Evolutionary conservation across 2,113 vertebrate species (phyloP), one percentile per base, ranked within the genome.

Genomic region (Cyprinus carpio): DNA sequence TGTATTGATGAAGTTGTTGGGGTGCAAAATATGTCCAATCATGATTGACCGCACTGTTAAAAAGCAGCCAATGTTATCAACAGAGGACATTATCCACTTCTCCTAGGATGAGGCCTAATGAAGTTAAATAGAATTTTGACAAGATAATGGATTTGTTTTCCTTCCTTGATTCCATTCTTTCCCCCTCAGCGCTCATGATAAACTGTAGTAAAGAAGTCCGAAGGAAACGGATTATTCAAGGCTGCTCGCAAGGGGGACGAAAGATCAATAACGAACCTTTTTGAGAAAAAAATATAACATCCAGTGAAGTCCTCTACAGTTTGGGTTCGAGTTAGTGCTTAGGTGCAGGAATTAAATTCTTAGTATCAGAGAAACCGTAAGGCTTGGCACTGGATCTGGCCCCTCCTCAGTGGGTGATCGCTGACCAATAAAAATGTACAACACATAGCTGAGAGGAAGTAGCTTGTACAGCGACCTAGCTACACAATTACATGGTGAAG

Each of bases 241-340:
- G 82, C 82, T 71, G 69, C 83, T 89, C 89, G 67, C 88, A 83
- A 85, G 84, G 87, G 81, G 87, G 85, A 89, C 90, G 87, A 91
- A 90, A 89, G 89, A 90, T 91, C 91, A 88, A 93, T 93, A 91
- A 87, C 90, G 87, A 91, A 87, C 89, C 84, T 82, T 88, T 89
- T 87, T 75, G 20, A 76, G 34, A 67, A 75, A 85, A 80, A 83
- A 71, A 84, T 77, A 82, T n/a, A 82, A 84, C 75, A 84, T 82
- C 82, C 84, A 89, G 67, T 71, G 51, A 87, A 90, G 85, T 72
- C 88, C 87, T 75, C 84, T 91, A 83, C 85, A 83, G 83, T 91
- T 86, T 82, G 74, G 84, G 84, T 89, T 54, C 4, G 34, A 85
- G 88, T 89, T 90, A 88, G 89, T 84, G 88, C 74, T 31, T 83